Base-by-base conservation (phyloP, 2,113 vertebrate genomes). In the Hippotragus niger region DNA sequence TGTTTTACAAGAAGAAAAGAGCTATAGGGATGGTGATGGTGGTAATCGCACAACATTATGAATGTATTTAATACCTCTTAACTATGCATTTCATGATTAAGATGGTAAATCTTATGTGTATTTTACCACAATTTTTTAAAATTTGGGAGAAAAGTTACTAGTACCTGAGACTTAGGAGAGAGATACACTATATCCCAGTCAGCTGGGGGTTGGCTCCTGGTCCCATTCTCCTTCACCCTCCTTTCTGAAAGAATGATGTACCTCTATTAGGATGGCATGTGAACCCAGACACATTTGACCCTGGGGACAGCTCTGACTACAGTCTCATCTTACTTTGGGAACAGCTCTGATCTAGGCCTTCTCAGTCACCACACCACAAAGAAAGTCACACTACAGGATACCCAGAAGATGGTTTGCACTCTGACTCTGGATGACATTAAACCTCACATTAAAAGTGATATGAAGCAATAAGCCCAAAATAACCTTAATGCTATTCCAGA, bases 341-440 rank as follows among this genome's bases (percentile, higher is more conserved):
- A 88, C 11, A 91, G 43, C 57, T 95, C 91, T 95, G 52, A 87
- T 29, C 16, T 67, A 88, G n/a, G 31, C 57, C 57, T 95, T 87
- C 53, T 67, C 36, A 89, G 27, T 43, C 74, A 84, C 33, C 71
- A 58, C 27, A 60, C 11, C 81, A 95, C 2, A 45, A 58, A 87
- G 31, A 91, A 81, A 90, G 67, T 45, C 58, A 85, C 31, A 94
- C 3, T 50, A 60, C 53, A 74, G 43, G 21, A 60, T n/a, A 58
- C 19, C 60, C 53, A 81, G 62, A 40, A 52, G n/a, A 83, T 40
- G 23, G 15, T 86, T 47, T 82, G 17, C 5, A 92, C 40, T 92
- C 60, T 92, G 40, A 83, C 45, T 29, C 89, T 97, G 76, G 58
- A 84, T 94, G 53, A 92, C 47, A 94, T 45, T 81, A 53, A 96